Percentiles rank a stretch among this genome's conserved stretches.
Evolutionary conservation across 2,888 invertebrate genomes (phyloP).

Genomic region (Hymenopus coronatus): DNA sequence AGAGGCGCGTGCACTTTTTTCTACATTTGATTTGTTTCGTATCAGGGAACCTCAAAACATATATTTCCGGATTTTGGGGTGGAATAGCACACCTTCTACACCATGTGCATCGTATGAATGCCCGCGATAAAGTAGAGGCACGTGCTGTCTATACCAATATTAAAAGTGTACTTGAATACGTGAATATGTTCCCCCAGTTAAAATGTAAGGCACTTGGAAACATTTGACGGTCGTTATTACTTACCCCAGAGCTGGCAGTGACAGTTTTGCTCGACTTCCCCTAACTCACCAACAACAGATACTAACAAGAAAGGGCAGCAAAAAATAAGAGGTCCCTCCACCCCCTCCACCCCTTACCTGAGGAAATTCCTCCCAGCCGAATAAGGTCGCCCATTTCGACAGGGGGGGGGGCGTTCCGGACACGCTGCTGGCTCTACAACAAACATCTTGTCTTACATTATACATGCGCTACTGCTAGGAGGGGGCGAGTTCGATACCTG

Average conservation of each 20-base stretch:
- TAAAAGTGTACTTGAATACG: too few relatives aligned
- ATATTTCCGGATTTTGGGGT: too few relatives aligned
- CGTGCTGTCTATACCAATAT: too few relatives aligned
- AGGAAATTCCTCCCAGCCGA: neutral
- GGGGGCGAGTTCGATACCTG: too few relatives aligned
- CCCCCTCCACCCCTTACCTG: neutral
- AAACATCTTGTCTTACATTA: neutral
- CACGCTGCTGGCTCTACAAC: neutral
- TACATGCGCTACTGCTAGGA: neutral
- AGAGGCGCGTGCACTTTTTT: too few relatives aligned
- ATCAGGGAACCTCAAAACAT: too few relatives aligned
- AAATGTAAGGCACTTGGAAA: too few relatives aligned
- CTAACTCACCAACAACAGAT: neutral
- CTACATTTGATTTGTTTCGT: too few relatives aligned
- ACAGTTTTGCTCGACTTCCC: neutral
- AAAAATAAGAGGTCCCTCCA: neutral
- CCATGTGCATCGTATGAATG: too few relatives aligned
- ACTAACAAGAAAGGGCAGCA: neutral
- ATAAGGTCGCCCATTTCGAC: neutral
- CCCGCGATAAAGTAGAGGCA: too few relatives aligned
- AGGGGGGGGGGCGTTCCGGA: neutral
- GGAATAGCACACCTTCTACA: too few relatives aligned
- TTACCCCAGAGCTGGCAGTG: neutral
- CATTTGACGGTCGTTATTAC: neutral
- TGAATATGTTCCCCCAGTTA: too few relatives aligned